phyloP scores from a whole-genome alignment of 2,888 invertebrate genomes.

The Melinopterus prodromus region DNA sequence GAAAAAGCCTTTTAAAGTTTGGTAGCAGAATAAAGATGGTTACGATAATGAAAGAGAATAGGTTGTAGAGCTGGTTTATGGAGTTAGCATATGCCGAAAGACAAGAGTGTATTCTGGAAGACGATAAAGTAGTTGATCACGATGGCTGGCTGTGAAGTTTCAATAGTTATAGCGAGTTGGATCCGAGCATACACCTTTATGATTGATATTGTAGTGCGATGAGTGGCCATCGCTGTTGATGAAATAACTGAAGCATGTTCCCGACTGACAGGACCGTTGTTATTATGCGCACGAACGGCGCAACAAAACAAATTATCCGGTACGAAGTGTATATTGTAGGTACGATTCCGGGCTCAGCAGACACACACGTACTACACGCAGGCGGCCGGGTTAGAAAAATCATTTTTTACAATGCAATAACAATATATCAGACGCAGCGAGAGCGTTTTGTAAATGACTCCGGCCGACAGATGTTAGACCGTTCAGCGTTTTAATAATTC shows the following conservation, averaged over 20 bases:
- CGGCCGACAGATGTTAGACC: slow-evolving; percentile 33
- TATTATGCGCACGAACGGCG: neutral
- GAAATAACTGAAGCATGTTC: slow-evolving; percentile 4
- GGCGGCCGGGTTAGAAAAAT: neutral
- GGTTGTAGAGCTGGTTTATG: neutral
- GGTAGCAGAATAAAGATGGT: no score
- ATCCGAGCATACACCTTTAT: neutral
- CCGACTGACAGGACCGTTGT: neutral
- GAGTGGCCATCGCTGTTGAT: neutral
- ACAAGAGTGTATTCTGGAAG: neutral
- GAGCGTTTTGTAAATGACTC: slow-evolving; percentile 25
- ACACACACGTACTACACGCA: neutral
- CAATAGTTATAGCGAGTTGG: neutral
- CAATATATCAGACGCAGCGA: slow-evolving; percentile 17
- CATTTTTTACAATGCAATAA: slow-evolving; percentile 10
- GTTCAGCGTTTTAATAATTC: slow-evolving; percentile 35
- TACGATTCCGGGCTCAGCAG: neutral
- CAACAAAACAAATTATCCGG: neutral
- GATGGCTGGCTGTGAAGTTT: neutral
- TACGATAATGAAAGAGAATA: neutral
- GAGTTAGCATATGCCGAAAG: neutral
- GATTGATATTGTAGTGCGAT: neutral
- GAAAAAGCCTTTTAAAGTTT: no score
- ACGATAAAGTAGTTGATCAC: neutral
- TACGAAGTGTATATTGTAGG: neutral